These are phyloP conservation scores for Suncus etruscus DNA, from an alignment of 2,113 vertebrate genomes.

Conservation along the genomic window DNA sequence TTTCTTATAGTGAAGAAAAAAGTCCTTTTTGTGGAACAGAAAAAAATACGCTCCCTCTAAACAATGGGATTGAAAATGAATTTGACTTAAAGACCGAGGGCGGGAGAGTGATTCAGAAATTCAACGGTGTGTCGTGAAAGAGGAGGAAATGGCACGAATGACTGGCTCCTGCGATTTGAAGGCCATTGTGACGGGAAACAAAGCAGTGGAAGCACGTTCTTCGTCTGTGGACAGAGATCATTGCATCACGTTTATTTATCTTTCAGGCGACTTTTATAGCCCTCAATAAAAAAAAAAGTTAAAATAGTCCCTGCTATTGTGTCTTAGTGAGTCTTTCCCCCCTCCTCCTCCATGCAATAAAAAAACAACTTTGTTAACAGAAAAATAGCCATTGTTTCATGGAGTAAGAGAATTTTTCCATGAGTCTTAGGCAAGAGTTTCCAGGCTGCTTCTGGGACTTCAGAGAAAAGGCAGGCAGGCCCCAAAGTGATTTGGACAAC, in stretches of 20 bases:
- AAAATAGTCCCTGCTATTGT: slow-evolving; percentile 89
- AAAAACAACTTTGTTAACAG: slow-evolving; percentile 79
- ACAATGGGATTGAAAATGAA: slow-evolving; percentile 74
- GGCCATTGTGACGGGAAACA: slow-evolving; percentile 87
- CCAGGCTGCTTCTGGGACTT: slow-evolving; percentile 51
- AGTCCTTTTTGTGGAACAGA: slow-evolving; percentile 97
- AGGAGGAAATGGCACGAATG: slow-evolving; percentile 84
- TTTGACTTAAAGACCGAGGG: slow-evolving; percentile 81
- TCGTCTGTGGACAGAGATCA: slow-evolving; percentile 86
- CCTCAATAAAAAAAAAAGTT: slow-evolving; percentile 86
- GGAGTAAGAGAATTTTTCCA: slow-evolving; percentile 83
- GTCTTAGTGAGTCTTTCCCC: slow-evolving; percentile 78
- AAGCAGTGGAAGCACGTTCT: slow-evolving; percentile 85
- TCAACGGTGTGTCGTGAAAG: slow-evolving; percentile 77
- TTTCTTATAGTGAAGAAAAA: slow-evolving; percentile 91
- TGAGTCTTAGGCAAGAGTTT: slow-evolving; percentile 78
- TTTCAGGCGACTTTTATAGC: slow-evolving; percentile 87
- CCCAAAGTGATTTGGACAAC: slow-evolving; percentile 19
- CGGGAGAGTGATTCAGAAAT: slow-evolving; percentile 82
- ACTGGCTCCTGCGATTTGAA: slow-evolving; percentile 85
- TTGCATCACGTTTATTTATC: slow-evolving; percentile 87
- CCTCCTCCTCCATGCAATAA: slow-evolving; percentile 68
- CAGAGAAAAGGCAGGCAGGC: slow-evolving; percentile 55
- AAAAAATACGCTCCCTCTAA: slow-evolving; percentile 95
- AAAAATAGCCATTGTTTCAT: slow-evolving; percentile 86